Evolutionary conservation across 2,113 vertebrate species (phyloP).

Genomic region (Drymodes brunneopygia): DNA sequence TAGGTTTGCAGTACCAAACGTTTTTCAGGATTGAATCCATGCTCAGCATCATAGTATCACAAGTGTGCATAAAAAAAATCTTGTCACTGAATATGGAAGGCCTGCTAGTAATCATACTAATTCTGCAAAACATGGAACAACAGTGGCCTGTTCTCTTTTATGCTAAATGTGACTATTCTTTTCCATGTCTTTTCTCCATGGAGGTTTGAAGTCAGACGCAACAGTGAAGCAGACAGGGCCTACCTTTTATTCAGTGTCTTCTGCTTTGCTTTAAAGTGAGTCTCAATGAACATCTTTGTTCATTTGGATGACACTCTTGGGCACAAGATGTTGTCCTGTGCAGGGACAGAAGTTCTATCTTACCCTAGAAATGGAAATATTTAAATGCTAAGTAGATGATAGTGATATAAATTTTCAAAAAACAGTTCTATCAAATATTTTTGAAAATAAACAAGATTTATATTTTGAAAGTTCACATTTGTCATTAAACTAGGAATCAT

Average conservation of each 20-base stretch:
- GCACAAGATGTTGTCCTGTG: background rate
- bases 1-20: background rate
- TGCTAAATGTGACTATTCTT: background rate
- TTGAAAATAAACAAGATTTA: background rate
- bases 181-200: background rate
- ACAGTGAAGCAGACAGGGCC: background rate
- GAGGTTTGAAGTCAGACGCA: background rate
- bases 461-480: background rate
- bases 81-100: background rate
- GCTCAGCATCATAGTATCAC: background rate
- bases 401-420: background rate
- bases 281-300: background rate
- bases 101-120: background rate
- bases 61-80: background rate
- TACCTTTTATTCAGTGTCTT: background rate
- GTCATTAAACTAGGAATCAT: background rate
- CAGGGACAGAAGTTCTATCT: no score
- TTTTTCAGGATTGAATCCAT: background rate
- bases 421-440: background rate
- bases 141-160: background rate
- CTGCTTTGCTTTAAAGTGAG: background rate
- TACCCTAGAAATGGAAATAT: background rate
- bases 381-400: background rate
- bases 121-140: background rate
- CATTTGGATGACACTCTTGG: background rate